Evolutionary conservation across 2,888 invertebrate species (phyloP), one percentile per base, ranked within the genome.

Genomic region (Hirtodrosophila histrioides): DNA sequence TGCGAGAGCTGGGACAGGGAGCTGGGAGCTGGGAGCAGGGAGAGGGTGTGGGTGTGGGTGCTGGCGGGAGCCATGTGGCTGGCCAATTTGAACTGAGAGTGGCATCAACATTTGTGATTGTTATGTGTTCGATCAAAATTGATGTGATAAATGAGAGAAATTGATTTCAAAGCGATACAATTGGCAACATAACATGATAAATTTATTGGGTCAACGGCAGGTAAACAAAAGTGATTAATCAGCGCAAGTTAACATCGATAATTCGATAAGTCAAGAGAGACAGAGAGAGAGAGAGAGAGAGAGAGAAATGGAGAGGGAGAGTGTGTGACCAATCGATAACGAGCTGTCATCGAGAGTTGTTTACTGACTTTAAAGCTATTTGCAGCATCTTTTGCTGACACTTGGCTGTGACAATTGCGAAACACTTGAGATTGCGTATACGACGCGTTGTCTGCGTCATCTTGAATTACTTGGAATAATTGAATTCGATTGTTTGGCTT

Each of bases 401-500:
- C 12, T 37, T 31, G 3, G 7, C 1, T 27, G 33, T 33, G 17
- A 23, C 58, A 46, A 46, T 27, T 23, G 29, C 10, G 24, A 48
- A 8, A 8, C 27, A 10, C 27, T 45, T 45, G 23, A 69, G 35
- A 73, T 67, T 57, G 54, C 49, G 53, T 57, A 67, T 74, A 46
- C 39, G 55, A 8, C 27, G 37, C 35, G 27, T 53, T 67, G 44
- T 53, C 23, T 35, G 8, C 41, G n/a, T 4, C 53, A n/a, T 56
- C 51, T 57, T 43, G 51, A 67, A 64, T 80, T 66, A 64, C 70
- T 63, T 49, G 49, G 66, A 64, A 73, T 86, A 86, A 80, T 80
- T 85, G 79, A 75, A 75, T 86, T 75, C 31, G 49, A 75, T 82
- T 85, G 86, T 84, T 77, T 69, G 85, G 61, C 70, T 65, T 77